These are phyloP conservation scores for Rhinichthys osculus DNA, from an alignment of 2,797 vertebrate genomes.

Conservation along the genomic window DNA sequence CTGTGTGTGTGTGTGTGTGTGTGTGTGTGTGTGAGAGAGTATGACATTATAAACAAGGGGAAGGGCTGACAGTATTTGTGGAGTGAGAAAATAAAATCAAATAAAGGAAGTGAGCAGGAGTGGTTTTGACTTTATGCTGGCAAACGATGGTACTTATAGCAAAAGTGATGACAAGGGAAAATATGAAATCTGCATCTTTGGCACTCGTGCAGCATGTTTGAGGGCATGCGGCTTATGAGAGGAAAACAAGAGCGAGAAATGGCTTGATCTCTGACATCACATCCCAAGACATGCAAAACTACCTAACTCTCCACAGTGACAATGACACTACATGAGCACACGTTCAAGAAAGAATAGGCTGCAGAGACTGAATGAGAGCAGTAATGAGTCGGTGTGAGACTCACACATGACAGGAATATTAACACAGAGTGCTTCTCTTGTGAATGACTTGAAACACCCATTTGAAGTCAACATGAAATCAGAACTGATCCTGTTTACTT, in stretches of 20 bases:
- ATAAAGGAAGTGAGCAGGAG: slow-evolving; percentile 15
- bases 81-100: neutral
- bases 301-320: slow-evolving; percentile 23
- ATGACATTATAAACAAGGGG: neutral
- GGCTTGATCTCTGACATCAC: slow-evolving; percentile 16
- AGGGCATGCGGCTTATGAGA: neutral
- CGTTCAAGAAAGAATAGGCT: neutral
- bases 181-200: neutral
- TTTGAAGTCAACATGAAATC: slow-evolving; percentile 3
- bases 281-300: slow-evolving; percentile 18
- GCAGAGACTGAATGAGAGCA: neutral
- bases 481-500: neutral
- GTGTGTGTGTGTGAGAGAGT: neutral
- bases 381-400: slow-evolving; percentile 10
- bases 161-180: slow-evolving; percentile 32
- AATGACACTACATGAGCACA: slow-evolving; percentile 8
- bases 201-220: neutral
- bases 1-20: slow-evolving; percentile 11
- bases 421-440: neutral
- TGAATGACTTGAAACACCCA: neutral
- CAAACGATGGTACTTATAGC: neutral
- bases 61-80: neutral
- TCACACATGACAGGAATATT: neutral
- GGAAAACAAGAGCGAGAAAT: slow-evolving; percentile 6
- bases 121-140: slow-evolving; percentile 3